phyloP scores from a whole-genome alignment of 2,888 invertebrate species.

The Aphidius colemani region DNA sequence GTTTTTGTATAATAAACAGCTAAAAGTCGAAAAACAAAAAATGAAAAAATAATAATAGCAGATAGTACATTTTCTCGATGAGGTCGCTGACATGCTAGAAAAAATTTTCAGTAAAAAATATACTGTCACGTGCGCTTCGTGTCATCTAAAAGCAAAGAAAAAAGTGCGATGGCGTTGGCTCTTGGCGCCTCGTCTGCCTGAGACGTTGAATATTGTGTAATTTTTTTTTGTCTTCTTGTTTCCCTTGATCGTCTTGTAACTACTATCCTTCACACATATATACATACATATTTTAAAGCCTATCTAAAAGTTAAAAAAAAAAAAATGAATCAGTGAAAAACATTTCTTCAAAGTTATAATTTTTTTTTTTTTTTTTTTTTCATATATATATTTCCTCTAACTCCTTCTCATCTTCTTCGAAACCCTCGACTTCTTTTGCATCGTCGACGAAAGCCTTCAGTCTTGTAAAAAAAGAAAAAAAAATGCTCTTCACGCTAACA shows the following conservation, averaged over 20 bases:
- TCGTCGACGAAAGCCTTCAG: not conserved
- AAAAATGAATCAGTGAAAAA: too few relatives aligned
- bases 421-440: slow-evolving; percentile 16
- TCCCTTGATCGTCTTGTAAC: slow-evolving; percentile 14
- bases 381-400: slow-evolving; percentile 7
- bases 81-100: slow-evolving; percentile 24
- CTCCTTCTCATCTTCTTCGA: not conserved
- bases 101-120: not conserved
- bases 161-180: slow-evolving; percentile 5
- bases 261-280: not conserved
- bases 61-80: slow-evolving; percentile 25
- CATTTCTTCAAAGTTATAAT: too few relatives aligned
- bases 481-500: too few relatives aligned
- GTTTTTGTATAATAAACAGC: too few relatives aligned
- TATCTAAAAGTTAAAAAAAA: not conserved
- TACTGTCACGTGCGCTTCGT: slow-evolving; percentile 15
- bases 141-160: not conserved
- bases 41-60: not conserved
- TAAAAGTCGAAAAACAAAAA: too few relatives aligned
- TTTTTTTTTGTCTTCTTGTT: slow-evolving; percentile 17
- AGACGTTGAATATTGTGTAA: not conserved
- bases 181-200: slow-evolving; percentile 16
- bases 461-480: too few relatives aligned
- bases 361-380: slow-evolving; percentile 19
- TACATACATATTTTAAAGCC: slow-evolving; percentile 8